Evolutionary conservation across 2,797 vertebrate genomes (phyloP), one percentile per base, ranked within the genome.

Genomic region (Tiaroga cobitis): DNA sequence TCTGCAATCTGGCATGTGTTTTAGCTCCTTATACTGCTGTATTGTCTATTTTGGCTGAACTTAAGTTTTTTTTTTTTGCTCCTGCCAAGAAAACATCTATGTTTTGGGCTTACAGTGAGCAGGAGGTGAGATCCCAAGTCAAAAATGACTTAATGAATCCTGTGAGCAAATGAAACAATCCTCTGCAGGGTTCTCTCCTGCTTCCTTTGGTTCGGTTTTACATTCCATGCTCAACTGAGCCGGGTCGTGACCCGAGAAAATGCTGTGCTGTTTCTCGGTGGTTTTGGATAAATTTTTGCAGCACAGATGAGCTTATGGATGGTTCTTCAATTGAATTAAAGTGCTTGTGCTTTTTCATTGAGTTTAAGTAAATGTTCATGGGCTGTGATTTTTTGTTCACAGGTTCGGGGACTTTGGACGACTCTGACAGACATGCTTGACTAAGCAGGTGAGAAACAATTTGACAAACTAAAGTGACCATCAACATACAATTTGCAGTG

Each of bases 11-110:
- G 96, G 94, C 94, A 90, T 91, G 89, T 88, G 80, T 87, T 82
- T 85, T 86, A 85, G 87, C 92, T 92, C 91, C 90, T 89, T 89
- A 93, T 93, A 93, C 92, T 94, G 94, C 94, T 94, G 94, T 95
- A 95, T 95, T 96, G 93, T 95, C 94, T 95, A 89, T 95, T 95
- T 94, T 95, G 94, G 94, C 94, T 95, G 94, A 94, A 93, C 93
- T 94, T 88, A 89, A 92, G 3, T 92, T 93, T 90, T 88, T 91
- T 94, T 89, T 65, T 65, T 65, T 32, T 32, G 89, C 73, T 74
- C 43, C 79, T 87, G 89, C 88, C 88, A 88, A 92, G 87, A 91
- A 90, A 90, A 88, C 87, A 89, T 89, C 77, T 88, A 89, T 89
- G 86, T 90, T 90, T 91, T 87, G 81, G 85, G 89, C 91, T 91